Base-by-base conservation (phyloP, 92 coral and sea anemone species). In the Phenganax subtilis region DNA sequence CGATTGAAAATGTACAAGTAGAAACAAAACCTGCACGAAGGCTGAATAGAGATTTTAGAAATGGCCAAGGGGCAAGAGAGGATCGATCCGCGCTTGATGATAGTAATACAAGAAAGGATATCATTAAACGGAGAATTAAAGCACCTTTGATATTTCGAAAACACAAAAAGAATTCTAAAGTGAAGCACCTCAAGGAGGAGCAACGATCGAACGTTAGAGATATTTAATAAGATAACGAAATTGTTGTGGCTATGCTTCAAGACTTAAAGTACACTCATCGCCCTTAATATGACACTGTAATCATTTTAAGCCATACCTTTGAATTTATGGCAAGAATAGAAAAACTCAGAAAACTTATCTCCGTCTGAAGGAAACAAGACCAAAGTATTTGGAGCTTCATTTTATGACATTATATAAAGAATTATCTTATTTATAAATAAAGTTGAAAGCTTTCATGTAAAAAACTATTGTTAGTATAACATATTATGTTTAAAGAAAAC, bases 131-230 rank as follows among this genome's bases (percentile, higher is more conserved):
- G 9, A 68, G 2, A 68, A 29, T 30, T 68, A 53, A 68, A 37
- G 17, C 73, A 10, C 73, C 73, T 28, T 68, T 68, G 30, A 20
- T 64, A 37, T 68, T 68, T 29, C 30, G 73, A 37, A 68, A 68
- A 29, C 73, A 68, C 2, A 6, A 12, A 8, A 16, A 68, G 20
- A 51, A 10, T 29, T 6, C 73, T 68, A 68, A 10, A 20, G 47
- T 30, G 0, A 68, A 12, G 30, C 54, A 30, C 31, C 11, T 30
- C 11, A 20, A 30, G 6, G 0, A 53, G 2, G 47, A 30, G 31
- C 73, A 53, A 30, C 73, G 73, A 14, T 68, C 73, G 11, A 53
- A 68, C 30, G 14, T 29, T 7, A 30, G 53, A 12, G 73, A 12
- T 6, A 0, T 37, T 68, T 68, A 37, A 37, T 29, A 68, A 28